Evolutionary conservation across 1,140 invertebrate genomes (phyloP), one percentile per base, ranked within the genome.

Genomic region (Arctopsyche grandis): DNA sequence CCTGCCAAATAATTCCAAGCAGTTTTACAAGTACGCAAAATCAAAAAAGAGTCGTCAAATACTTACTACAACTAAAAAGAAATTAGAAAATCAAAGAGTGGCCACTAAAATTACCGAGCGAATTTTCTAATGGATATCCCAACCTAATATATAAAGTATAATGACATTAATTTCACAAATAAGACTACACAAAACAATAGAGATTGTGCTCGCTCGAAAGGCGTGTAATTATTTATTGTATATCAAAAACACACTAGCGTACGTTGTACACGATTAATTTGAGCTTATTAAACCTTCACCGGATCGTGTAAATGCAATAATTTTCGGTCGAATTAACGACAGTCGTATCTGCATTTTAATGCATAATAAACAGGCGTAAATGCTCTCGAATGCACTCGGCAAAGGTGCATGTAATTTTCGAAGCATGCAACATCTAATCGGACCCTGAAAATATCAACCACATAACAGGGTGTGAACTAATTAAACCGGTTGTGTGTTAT

Each of bases 11-110:
- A 71, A 71, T 71, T 71, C 24, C 26, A 46, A 71, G 12, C 52
- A 38, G 73, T 48, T 60, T 60, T 21, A 44, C 46, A 75, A 24
- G 73, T n/a, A 29, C 29, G 22, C 52, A 21, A 7, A 22, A 56
- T 38, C 38, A 24, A 44, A 48, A 69, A 77, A 16, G 60, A 77
- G 19, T 16, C 43, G 26, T 69, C 29, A 38, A 78, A 78, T 69
- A 48, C 44, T 43, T 52, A 43, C 38, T 21, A 70, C 69, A 78
- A 78, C 69, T 78, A 78, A 69, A 78, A 78, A 78, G 63, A n/a
- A 69, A 78, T 78, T 78, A 78, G 76, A 44, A 52, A 74, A 74
- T 48, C 70, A 22, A 3, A 5, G 70, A 3, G 48, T 48, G 38
- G 46, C 46, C 24, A 22, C 19, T 5, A 52, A 10, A 44, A 74